Conservation (phyloP, 64 coral and sea anemone species). For the Montipora cactus region DNA sequence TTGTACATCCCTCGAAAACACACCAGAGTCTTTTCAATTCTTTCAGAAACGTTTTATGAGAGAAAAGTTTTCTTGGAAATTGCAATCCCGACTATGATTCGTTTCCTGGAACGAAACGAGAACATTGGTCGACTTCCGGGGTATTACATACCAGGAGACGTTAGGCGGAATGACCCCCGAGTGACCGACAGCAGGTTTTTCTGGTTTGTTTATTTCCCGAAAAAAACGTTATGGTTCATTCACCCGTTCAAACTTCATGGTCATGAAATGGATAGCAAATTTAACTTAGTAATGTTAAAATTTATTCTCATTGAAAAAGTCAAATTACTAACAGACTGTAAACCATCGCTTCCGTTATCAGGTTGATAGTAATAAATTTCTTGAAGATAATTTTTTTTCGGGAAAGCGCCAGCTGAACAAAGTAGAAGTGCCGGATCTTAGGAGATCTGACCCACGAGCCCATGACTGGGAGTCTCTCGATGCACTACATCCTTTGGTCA, state of each 20-base stretch:
- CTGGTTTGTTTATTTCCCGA: constrained; percentile 95
- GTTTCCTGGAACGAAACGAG: constrained; percentile 61
- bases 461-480: too few species aligned
- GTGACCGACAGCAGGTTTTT: constrained; percentile 94
- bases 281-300: constrained; percentile 85
- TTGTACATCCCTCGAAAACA: constrained; percentile 79
- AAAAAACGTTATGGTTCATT: constrained; percentile 91
- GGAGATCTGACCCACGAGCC: too few species aligned
- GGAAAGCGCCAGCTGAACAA: too few species aligned
- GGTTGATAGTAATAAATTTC: background rate
- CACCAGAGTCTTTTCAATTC: constrained; percentile 63
- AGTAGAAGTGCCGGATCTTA: too few species aligned
- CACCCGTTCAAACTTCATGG: constrained; percentile 94
- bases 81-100: constrained; percentile 78
- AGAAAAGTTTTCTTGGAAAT: constrained; percentile 85
- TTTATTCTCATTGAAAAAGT: constrained; percentile 81
- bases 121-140: constrained; percentile 73
- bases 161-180: constrained; percentile 71
- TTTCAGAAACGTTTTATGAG: constrained; percentile 82
- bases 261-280: constrained; percentile 76
- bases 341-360: background rate
- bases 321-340: constrained; percentile 17
- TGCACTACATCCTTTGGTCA: too few species aligned
- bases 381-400: too few species aligned
- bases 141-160: constrained; percentile 92